Percentiles rank a stretch among this genome's conserved stretches.
These are phyloP conservation scores for Drosophila nigrodunni DNA, from an alignment of 1,140 invertebrate species.

Conservation along the genomic window DNA sequence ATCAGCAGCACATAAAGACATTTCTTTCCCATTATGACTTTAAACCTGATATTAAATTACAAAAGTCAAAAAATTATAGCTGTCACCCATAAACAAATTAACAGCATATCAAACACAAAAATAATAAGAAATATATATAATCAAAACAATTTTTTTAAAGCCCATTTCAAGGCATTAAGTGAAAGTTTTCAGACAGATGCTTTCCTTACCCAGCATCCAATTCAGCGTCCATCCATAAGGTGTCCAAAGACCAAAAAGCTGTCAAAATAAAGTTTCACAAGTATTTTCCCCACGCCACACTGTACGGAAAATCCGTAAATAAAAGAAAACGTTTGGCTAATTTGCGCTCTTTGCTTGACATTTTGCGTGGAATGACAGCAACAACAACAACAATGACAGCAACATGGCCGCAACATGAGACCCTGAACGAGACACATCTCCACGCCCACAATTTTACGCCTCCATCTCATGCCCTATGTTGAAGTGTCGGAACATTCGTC, in stretches of 20 bases:
- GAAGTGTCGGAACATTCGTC: conserved; percentile 46
- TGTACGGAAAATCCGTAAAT: conserved; percentile 15
- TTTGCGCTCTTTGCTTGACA: conserved; percentile 77
- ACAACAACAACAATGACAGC: conserved; percentile 15
- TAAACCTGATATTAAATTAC: not conserved
- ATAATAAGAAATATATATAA: conserved; percentile 3
- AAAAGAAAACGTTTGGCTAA: conserved; percentile 65
- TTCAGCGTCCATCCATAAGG: conserved; percentile 48
- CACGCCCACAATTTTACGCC: not conserved
- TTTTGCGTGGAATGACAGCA: conserved; percentile 61
- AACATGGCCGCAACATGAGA: conserved; percentile 66
- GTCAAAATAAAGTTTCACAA: conserved; percentile 82
- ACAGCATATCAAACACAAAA: conserved; percentile 22
- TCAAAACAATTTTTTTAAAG: conserved; percentile 26
- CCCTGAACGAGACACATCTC: conserved; percentile 24
- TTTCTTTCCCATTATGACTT: not conserved
- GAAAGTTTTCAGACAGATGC: conserved; percentile 29
- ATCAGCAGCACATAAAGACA: no score
- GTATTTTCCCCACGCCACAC: conserved; percentile 48
- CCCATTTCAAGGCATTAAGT: conserved; percentile 35
- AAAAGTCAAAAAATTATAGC: not conserved
- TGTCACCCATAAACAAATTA: conserved; percentile 39
- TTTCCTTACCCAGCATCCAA: no score
- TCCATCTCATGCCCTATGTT: not conserved
- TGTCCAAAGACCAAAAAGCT: conserved; percentile 65